Evolutionary conservation across 1,140 invertebrate genomes (phyloP).

Genomic region (Drosophila lacertosa): DNA sequence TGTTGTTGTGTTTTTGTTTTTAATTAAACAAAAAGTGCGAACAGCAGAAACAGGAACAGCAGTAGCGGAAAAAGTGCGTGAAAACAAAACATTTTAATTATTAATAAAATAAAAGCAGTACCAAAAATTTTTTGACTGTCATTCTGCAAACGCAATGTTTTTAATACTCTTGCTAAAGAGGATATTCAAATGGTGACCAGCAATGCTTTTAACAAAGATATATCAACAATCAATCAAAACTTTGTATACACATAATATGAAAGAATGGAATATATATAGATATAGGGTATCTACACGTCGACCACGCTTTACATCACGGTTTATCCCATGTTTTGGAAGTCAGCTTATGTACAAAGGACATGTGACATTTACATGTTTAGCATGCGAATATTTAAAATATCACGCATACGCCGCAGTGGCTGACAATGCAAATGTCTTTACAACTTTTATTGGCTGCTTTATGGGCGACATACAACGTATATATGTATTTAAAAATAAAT

Average conservation of each 20-base stretch:
- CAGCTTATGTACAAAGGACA: constrained; percentile 11
- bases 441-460: constrained; percentile 19
- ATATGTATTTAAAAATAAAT: neutral
- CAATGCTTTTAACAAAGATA: too few species aligned
- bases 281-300: too few species aligned
- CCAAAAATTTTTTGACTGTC: constrained; percentile 38
- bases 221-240: too few species aligned
- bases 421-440: constrained; percentile 36
- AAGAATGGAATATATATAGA: too few species aligned
- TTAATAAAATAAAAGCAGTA: constrained; percentile 47
- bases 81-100: constrained; percentile 68
- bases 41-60: constrained; percentile 33
- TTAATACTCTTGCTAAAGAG: constrained; percentile 9
- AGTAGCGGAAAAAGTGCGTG: constrained; percentile 49
- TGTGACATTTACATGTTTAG: constrained; percentile 61
- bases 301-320: too few species aligned
- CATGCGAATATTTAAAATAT: constrained; percentile 39
- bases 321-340: constrained; percentile 26
- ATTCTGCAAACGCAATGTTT: constrained; percentile 59
- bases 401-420: constrained; percentile 64
- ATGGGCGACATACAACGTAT: neutral
- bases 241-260: too few species aligned
- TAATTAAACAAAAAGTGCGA: constrained; percentile 61
- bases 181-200: too few species aligned
- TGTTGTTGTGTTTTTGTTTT: constrained; percentile 46